Conservation (phyloP, 2,797 vertebrate genomes). For the Scyliorhinus canicula region DNA sequence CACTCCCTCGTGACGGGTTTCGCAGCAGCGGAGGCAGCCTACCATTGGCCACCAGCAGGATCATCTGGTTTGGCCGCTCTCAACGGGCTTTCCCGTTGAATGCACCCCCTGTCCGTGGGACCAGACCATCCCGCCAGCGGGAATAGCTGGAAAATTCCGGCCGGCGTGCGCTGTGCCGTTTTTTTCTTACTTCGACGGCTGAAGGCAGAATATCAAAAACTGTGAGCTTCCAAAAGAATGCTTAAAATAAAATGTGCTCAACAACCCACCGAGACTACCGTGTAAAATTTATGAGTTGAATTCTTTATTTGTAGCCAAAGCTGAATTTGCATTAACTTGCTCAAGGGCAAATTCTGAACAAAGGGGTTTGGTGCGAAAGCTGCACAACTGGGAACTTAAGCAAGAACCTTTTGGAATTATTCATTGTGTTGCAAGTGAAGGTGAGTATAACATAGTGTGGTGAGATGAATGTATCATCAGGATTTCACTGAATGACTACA, state of each 20-base stretch:
- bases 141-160: no score
- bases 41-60: no score
- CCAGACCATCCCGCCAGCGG: no score
- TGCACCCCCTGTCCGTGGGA: no score
- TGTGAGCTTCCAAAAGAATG: not conserved
- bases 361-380: not conserved
- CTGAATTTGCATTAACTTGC: constrained; percentile 25
- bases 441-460: not conserved
- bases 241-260: not conserved
- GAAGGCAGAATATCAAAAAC: not conserved
- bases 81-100: no score
- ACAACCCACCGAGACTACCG: not conserved
- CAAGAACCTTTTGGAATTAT: constrained; percentile 22
- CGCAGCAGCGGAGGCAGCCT: no score
- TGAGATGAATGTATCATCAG: not conserved
- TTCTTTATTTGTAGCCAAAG: not conserved
- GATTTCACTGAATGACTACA: not conserved
- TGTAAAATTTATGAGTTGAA: constrained; percentile 34
- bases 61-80: no score
- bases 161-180: no score
- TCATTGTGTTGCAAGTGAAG: constrained; percentile 7
- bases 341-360: constrained; percentile 20
- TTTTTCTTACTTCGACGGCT: not conserved
- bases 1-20: no score
- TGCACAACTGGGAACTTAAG: not conserved